phyloP scores from a whole-genome alignment of 1,140 invertebrate species.

The Bactericera cockerelli region DNA sequence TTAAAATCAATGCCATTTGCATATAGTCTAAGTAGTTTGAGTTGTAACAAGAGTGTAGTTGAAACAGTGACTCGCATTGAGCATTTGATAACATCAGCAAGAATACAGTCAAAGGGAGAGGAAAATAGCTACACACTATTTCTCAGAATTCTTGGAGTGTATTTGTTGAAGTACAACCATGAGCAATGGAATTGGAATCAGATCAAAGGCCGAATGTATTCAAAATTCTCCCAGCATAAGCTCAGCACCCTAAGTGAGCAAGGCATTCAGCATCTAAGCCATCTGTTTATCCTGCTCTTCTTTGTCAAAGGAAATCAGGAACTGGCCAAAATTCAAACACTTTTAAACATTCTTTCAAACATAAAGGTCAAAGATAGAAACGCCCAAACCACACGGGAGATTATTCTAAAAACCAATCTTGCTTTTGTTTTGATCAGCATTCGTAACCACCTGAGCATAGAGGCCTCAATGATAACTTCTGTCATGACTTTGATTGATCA shows the following conservation, averaged over 20 bases:
- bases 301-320: background rate
- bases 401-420: background rate
- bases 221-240: constrained; percentile 33
- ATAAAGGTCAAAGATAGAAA: background rate
- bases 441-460: background rate
- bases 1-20: constrained; percentile 5
- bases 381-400: background rate
- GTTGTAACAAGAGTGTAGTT: background rate
- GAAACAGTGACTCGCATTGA: background rate
- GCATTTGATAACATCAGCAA: background rate
- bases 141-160: background rate
- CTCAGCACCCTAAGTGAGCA: constrained; percentile 29
- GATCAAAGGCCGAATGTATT: constrained; percentile 33
- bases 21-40: background rate
- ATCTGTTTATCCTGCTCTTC: constrained; percentile 27
- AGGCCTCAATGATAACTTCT: background rate
- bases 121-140: background rate
- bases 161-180: background rate
- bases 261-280: constrained; percentile 32
- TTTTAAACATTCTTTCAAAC: background rate
- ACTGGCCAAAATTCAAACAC: background rate
- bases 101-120: background rate
- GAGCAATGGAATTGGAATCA: constrained; percentile 32
- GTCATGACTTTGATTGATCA: background rate
- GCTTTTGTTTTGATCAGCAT: background rate